Percentiles rank a stretch among this genome's conserved stretches.
Conservation (phyloP, 2,113 vertebrate genomes). For the Sebastes fasciatus region DNA sequence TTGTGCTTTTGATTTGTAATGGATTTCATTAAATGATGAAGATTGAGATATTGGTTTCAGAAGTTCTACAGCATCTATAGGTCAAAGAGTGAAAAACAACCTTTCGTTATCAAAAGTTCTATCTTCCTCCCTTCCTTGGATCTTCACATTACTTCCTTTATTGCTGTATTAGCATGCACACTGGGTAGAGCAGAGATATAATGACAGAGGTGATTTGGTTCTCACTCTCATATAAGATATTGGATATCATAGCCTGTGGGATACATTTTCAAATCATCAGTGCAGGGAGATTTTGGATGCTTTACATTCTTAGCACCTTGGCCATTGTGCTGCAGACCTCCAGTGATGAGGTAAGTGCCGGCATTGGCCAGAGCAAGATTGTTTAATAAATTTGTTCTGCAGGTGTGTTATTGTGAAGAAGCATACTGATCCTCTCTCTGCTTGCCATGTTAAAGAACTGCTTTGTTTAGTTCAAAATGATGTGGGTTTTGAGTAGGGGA, state of each 20-base stretch:
- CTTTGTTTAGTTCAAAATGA: background rate
- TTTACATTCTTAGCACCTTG: background rate
- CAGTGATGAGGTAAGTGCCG: background rate
- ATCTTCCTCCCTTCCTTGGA: background rate
- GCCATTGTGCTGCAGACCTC: background rate
- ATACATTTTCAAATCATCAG: background rate
- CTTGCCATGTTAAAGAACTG: background rate
- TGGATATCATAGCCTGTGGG: background rate
- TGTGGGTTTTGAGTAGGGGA: background rate
- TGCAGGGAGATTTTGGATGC: background rate
- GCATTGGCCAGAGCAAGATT: background rate
- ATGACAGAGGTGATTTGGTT: background rate
- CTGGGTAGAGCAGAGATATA: background rate
- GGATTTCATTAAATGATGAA: background rate
- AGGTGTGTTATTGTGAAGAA: background rate
- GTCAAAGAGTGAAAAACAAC: background rate
- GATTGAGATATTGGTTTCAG: background rate
- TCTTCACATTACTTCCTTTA: background rate
- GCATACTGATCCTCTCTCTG: background rate
- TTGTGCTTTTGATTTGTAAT: background rate
- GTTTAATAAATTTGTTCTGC: background rate
- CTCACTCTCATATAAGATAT: background rate
- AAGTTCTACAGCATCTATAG: too few relatives aligned
- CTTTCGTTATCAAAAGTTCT: background rate
- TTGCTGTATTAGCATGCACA: background rate